Evolutionary conservation across 92 coral and sea anemone species (phyloP).

Genomic region (Bergia sp.): DNA sequence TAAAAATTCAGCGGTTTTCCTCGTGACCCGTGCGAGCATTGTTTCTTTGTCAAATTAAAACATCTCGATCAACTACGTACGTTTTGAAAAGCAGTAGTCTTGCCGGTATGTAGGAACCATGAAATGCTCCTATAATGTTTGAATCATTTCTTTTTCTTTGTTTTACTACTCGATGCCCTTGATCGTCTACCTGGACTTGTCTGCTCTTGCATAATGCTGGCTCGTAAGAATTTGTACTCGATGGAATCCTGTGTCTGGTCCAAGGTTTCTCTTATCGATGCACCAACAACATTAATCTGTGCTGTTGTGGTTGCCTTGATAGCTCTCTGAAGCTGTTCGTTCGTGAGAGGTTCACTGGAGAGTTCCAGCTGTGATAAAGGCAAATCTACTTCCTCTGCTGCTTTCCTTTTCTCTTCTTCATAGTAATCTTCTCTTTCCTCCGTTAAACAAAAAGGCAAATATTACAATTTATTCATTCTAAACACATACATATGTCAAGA

Average conservation of each 20-base stretch:
- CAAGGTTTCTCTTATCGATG: slow-evolving; percentile 62
- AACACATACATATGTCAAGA: too few species aligned
- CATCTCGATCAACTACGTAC: too few species aligned
- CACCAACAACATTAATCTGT: slow-evolving; percentile 60
- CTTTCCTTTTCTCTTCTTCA: slow-evolving; percentile 62
- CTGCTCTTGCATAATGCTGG: slow-evolving; percentile 44
- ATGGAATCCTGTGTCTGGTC: slow-evolving; percentile 75
- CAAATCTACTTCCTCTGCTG: slow-evolving; percentile 61
- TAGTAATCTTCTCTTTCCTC: slow-evolving; percentile 72
- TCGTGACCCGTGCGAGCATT: too few species aligned
- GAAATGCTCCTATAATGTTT: too few species aligned
- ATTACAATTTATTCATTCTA: neutral
- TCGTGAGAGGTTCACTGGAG: slow-evolving; percentile 49
- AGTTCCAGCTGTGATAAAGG: slow-evolving; percentile 62
- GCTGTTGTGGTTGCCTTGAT: slow-evolving; percentile 62
- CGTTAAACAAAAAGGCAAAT: neutral
- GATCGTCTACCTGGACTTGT: slow-evolving; percentile 59
- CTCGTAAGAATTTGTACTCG: slow-evolving; percentile 73
- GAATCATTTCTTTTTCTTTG: slow-evolving; percentile 49
- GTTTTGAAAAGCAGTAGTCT: too few species aligned
- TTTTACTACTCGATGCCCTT: slow-evolving; percentile 54
- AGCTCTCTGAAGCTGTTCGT: slow-evolving; percentile 54
- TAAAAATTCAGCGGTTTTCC: too few species aligned
- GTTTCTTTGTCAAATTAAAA: too few species aligned
- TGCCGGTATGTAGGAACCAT: too few species aligned